A percentile compares a stretch with the other conserved stretches of the same genome.
Conservation (phyloP, 2,888 invertebrate species). For the Hipparchia semele region DNA sequence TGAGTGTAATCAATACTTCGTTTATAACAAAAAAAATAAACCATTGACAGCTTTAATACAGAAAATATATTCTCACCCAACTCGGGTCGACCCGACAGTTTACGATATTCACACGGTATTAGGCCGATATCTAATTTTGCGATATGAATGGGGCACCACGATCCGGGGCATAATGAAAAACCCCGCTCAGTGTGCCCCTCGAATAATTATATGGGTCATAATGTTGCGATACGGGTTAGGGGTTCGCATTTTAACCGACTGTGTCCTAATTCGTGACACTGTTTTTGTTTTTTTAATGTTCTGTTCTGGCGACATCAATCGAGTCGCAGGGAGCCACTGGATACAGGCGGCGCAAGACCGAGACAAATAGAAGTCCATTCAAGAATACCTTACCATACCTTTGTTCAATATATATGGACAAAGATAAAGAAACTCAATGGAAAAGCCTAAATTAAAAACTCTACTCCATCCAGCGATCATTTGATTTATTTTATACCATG, state of each 20-base stretch:
- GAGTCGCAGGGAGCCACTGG: too few species aligned
- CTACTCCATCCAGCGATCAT: too few species aligned
- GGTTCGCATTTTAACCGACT: constrained; percentile 12
- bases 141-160: constrained; percentile 52
- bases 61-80: constrained; percentile 18
- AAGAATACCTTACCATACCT: too few species aligned
- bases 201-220: constrained; percentile 31
- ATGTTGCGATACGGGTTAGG: constrained; percentile 9
- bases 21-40: constrained; percentile 9
- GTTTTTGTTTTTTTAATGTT: too few species aligned
- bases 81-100: constrained; percentile 23
- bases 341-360: too few species aligned
- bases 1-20: neutral
- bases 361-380: too few species aligned
- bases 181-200: constrained; percentile 29
- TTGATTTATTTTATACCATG: too few species aligned
- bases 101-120: constrained; percentile 40
- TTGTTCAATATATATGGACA: too few species aligned
- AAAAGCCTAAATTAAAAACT: too few species aligned
- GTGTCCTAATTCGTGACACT: neutral
- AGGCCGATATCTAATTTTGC: constrained; percentile 55
- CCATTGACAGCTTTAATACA: constrained; percentile 5
- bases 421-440: too few species aligned
- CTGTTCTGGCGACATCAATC: too few species aligned
- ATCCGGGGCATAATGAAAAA: constrained; percentile 41